Conservation (phyloP, 2,888 invertebrate species). For the Papilio protenor region DNA sequence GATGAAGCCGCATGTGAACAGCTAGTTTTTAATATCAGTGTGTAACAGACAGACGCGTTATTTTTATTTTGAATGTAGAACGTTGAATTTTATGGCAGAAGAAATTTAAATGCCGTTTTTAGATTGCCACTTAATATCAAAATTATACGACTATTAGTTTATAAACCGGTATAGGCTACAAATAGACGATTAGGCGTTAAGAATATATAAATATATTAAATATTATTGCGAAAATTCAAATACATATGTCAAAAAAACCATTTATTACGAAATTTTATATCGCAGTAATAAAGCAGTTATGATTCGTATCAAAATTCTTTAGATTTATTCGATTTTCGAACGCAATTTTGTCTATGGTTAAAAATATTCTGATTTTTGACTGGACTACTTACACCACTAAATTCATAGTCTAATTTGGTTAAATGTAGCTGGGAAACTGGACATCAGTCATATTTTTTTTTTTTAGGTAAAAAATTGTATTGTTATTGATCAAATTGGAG, state of each 20-base stretch:
- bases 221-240: not conserved
- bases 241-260: not conserved
- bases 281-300: not conserved
- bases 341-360: not conserved
- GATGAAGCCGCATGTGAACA: no score
- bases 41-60: not conserved
- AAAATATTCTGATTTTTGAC: not conserved
- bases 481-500: no score
- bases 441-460: no score
- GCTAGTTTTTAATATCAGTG: no score
- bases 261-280: not conserved
- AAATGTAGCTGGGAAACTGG: no score
- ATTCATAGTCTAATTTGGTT: no score
- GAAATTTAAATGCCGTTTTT: not conserved
- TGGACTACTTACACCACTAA: not conserved
- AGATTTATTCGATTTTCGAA: no score
- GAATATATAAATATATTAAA: constrained; percentile 1
- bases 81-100: not conserved
- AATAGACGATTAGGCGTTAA: not conserved
- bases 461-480: no score
- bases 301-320: no score
- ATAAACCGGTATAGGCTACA: not conserved
- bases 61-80: not conserved
- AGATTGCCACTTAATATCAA: not conserved
- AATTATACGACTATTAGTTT: not conserved